phyloP scores from a whole-genome alignment of 2,113 vertebrate genomes.

The Gallinago paraguaiae region DNA sequence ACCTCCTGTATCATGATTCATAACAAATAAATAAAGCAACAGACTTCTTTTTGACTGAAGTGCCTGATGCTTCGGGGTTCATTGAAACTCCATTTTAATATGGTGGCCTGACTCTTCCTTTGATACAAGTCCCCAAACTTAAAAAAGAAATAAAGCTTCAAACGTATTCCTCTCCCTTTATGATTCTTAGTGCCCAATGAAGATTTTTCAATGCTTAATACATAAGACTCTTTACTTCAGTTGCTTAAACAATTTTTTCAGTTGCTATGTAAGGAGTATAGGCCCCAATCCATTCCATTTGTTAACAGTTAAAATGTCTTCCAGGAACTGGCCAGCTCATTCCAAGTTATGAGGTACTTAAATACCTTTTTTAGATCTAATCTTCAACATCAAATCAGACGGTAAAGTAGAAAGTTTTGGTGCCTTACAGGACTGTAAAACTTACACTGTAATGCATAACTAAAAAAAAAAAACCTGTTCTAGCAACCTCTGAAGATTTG shows the following conservation, averaged over 20 bases:
- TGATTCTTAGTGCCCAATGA: not conserved
- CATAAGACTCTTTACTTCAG: not conserved
- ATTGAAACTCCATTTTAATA: not conserved
- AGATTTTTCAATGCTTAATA: not conserved
- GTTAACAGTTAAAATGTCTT: not conserved
- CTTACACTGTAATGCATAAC: not conserved
- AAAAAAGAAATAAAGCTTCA: not conserved
- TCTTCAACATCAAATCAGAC: not conserved
- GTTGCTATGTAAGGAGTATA: not conserved
- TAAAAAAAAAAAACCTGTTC: not conserved
- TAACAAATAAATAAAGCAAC: not conserved
- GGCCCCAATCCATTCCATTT: accelerated
- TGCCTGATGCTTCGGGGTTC: not conserved
- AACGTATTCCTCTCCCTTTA: not conserved
- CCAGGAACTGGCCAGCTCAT: not conserved
- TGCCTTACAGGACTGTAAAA: not conserved
- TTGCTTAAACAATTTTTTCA: too few species aligned
- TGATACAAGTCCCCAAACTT: not conserved
- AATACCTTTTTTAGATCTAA: not conserved
- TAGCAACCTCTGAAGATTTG: not conserved
- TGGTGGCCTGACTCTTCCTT: not conserved
- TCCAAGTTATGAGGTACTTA: not conserved
- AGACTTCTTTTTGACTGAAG: not conserved
- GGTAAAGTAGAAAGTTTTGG: not conserved
- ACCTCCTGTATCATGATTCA: not conserved